Evolutionary conservation across 2,888 invertebrate species (phyloP), one percentile per base, ranked within the genome.

Genomic region (Hirtodrosophila histrioides): DNA sequence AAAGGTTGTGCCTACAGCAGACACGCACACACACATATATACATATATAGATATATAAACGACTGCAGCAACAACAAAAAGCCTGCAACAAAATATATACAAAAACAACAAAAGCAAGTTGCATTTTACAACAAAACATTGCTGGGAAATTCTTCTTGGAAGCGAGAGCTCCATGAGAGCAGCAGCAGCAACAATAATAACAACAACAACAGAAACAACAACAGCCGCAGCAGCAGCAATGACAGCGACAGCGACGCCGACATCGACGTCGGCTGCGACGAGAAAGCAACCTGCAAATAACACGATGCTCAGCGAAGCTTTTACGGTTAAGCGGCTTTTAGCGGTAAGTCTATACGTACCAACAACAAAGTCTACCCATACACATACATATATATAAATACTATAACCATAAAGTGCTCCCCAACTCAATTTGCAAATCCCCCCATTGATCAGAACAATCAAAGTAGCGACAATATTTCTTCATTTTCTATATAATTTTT

Each of bases 261-360:
- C 72, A 35, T 45, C 83, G 69, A 69, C 83, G 73, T 73, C 78
- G 77, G 43, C 73, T 62, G 72, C 74, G 69, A 56, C 78, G 81
- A 86, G 85, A 85, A 87, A 87, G 87, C 85, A 86, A 83, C 75
- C 81, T 86, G 86, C 86, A 69, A 76, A 67, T 51, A 78, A 67
- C 64, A 77, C 84, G 68, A 73, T 80, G 81, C 67, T 75, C 75
- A 60, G 78, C 70, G 66, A 80, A 70, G 68, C 80, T 86, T 86
- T 82, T 78, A 88, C 89, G 86, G 88, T 89, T 86, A 88, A 79
- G 84, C 86, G 85, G 77, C 74, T 80, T 78, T 79, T 88, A 83
- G 88, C 89, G 89, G 88, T 88, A 81, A 88, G 88, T 88, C 45
- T 77, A 69, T 41, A 57, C 63, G 53, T 55, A 63, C 4, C 27